Evolutionary conservation across 2,888 invertebrate species (phyloP).

Genomic region (Cecidostiba fungosa): DNA sequence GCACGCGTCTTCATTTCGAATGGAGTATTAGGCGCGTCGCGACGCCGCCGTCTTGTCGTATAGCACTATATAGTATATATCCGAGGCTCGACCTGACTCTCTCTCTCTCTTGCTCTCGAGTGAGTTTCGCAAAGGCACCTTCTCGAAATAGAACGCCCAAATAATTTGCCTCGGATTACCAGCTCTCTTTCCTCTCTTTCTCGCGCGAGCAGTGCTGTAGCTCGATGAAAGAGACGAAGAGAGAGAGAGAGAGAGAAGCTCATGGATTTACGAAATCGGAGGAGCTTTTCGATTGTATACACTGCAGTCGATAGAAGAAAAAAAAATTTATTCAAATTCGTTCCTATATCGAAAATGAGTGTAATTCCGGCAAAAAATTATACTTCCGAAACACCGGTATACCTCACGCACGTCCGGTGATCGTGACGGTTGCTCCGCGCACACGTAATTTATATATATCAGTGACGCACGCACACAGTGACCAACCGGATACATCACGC

Average conservation of each 20-base stretch:
- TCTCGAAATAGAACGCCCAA: conserved; percentile 81
- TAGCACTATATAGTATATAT: conserved; percentile 34
- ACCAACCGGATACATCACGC: background rate
- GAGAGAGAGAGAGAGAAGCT: conserved; percentile 16
- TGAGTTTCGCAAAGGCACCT: conserved; percentile 80
- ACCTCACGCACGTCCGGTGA: too few species aligned
- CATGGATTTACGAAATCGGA: conserved; percentile 38
- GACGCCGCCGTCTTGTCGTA: conserved; percentile 59
- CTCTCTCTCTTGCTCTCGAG: background rate
- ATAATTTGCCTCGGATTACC: conserved; percentile 80
- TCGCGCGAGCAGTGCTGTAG: conserved; percentile 11
- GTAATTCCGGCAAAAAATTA: too few species aligned
- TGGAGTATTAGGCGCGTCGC: conserved; percentile 65
- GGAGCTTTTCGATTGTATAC: conserved; percentile 20
- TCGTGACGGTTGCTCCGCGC: too few species aligned
- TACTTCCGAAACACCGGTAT: background rate
- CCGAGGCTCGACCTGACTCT: conserved; percentile 71
- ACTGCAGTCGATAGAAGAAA: background rate
- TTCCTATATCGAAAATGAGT: too few species aligned
- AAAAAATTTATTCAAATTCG: background rate
- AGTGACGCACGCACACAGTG: background rate
- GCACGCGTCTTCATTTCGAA: conserved; percentile 73
- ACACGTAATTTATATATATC: background rate
- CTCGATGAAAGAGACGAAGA: conserved; percentile 50
- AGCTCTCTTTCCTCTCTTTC: conserved; percentile 66